Base-by-base conservation (phyloP, 92 coral and sea anemone species). In the Pocillopora grandis region DNA sequence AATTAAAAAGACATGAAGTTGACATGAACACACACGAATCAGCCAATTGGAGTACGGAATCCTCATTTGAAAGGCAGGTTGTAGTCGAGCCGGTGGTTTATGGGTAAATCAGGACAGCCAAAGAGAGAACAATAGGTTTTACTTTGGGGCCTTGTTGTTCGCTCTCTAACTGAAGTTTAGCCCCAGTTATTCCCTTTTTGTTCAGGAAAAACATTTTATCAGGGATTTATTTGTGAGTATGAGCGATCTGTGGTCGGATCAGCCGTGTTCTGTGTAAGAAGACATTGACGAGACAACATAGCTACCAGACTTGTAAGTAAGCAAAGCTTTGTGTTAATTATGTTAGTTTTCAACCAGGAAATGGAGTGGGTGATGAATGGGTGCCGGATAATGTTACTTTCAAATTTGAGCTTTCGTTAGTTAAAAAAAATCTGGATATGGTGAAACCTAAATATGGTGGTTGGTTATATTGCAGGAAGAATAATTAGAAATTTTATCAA, bases 31-130 rank as follows among this genome's bases (percentile, higher is more conserved):
- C 72, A 16, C 23, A 56, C 15, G 19, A 48, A 73, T 27, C 31
- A 18, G 56, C 86, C 86, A 83, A 83, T 83, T 63, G 62, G 63
- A 18, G 15, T n/a, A 0, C 71, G 33, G 80, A 83, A 74, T 74
- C 80, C 20, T 74, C 79, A 62, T 18, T 83, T 73, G 86, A 83
- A 74, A 62, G 55, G 86, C 86, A 73, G 86, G 86, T 83, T 61
- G 79, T 49, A 61, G 80, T 74, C 60, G 64, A 21, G 64, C 86
- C 71, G 74, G 86, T 83, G 80, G 86, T 80, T 83, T 83, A 35
- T 83, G 86, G 86, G 80, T 83, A 83, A 62, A 8, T 23, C 65
- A 75, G 14, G 55, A 11, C 55, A 74, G 75, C 63, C 23, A 65
- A 49, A 57, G 36, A 55, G 17, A 83, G 86, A 83, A 83, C 86